Percentiles rank a stretch among this genome's conserved stretches.
Evolutionary conservation across 2,797 vertebrate genomes (phyloP).

Genomic region (Sebastolobus altivelis): DNA sequence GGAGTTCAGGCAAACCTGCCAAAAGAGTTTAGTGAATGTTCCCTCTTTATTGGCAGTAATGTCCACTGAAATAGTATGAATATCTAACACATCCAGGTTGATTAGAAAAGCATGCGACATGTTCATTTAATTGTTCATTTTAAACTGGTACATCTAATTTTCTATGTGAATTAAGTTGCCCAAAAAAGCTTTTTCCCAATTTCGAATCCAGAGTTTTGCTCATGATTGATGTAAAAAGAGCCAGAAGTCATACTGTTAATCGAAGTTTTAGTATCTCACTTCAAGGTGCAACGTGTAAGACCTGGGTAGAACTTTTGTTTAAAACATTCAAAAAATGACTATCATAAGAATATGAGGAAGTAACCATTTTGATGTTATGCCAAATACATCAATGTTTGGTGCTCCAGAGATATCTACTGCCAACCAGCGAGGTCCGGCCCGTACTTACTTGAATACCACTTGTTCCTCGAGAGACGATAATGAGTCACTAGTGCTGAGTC

Average conservation of each 20-base stretch:
- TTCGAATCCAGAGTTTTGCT: background rate
- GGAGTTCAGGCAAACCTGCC: slow-evolving; percentile 4
- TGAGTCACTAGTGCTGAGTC: background rate
- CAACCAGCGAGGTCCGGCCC: background rate
- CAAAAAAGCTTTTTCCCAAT: background rate
- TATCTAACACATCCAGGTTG: slow-evolving; percentile 2
- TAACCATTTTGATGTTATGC: no score
- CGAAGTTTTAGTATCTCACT: background rate
- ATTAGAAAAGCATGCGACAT: background rate
- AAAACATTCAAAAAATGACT: no score
- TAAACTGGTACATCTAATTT: background rate
- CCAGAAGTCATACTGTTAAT: background rate
- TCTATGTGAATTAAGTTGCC: background rate
- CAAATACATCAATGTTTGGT: background rate
- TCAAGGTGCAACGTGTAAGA: background rate
- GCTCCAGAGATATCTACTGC: background rate
- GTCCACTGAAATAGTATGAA: background rate
- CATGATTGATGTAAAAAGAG: slow-evolving; percentile 2
- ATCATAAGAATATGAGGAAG: no score
- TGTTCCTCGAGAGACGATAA: background rate
- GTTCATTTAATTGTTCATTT: background rate
- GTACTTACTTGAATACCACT: background rate
- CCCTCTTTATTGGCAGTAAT: background rate
- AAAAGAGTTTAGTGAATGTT: background rate
- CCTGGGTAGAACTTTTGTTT: no score